Conservation (phyloP, 2,888 invertebrate genomes). For the Melieria omissa region DNA sequence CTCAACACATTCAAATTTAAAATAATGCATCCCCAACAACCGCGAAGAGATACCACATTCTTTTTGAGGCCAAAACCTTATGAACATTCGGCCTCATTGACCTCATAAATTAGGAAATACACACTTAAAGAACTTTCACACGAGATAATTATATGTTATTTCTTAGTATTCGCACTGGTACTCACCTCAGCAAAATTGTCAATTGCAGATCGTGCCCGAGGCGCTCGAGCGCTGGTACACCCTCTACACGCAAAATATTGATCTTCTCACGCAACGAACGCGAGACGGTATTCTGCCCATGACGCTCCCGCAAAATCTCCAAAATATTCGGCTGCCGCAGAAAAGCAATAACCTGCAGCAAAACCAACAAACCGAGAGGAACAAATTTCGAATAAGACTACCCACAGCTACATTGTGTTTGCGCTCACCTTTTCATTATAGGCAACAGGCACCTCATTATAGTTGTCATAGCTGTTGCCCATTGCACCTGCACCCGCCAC, state of each 20-base stretch:
- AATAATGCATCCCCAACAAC: no score
- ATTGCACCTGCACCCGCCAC: constrained; percentile 42
- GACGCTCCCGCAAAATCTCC: constrained; percentile 87
- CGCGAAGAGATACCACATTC: no score
- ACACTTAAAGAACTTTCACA: no score
- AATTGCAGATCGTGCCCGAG: constrained; percentile 94
- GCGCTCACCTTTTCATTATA: constrained; percentile 85
- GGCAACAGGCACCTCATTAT: constrained; percentile 81
- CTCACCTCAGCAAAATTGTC: constrained; percentile 90
- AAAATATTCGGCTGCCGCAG: constrained; percentile 93
- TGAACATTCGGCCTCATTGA: no score
- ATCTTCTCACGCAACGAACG: constrained; percentile 86
- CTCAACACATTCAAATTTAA: no score
- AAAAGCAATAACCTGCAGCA: constrained; percentile 86
- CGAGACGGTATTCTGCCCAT: constrained; percentile 77
- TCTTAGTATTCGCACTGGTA: constrained; percentile 35
- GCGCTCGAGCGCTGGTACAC: constrained; percentile 83
- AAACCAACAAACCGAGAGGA: constrained; percentile 7
- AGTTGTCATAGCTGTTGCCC: constrained; percentile 42
- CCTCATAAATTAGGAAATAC: no score
- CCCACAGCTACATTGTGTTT: not conserved
- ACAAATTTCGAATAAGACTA: not conserved
- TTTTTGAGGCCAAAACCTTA: no score
- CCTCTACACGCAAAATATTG: constrained; percentile 88
- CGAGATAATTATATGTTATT: no score